Conservation (phyloP, 2,797 vertebrate species). For the Thripadectes ignobilis region DNA sequence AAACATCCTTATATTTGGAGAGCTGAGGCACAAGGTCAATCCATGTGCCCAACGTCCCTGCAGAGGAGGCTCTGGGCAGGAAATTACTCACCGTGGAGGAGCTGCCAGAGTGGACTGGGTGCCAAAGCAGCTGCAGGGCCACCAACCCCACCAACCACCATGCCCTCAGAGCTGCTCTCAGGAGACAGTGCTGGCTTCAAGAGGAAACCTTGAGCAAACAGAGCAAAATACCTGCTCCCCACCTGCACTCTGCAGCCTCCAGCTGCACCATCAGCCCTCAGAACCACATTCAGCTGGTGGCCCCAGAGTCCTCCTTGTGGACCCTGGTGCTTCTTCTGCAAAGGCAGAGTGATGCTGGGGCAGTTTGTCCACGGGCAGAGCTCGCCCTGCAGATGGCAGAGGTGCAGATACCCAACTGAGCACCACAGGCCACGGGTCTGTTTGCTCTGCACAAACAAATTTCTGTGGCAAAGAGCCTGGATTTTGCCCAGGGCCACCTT, state of each 20-base stretch:
- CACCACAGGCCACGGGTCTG: rapidly evolving
- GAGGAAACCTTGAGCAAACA: not conserved
- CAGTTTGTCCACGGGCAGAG: not conserved
- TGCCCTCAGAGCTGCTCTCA: not conserved
- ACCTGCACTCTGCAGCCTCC: not conserved
- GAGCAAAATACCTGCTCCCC: not conserved
- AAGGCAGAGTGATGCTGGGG: not conserved
- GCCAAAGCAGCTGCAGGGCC: not conserved
- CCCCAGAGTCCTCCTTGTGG: not conserved
- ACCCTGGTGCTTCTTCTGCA: not conserved
- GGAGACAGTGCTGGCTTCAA: not conserved
- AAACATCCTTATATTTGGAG: not conserved
- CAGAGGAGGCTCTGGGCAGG: not conserved
- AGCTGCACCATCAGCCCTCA: not conserved
- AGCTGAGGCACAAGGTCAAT: not conserved
- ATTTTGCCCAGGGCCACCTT: not conserved
- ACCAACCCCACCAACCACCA: not conserved
- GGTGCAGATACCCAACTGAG: not conserved
- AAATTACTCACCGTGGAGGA: not conserved
- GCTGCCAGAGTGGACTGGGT: not conserved
- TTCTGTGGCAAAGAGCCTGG: not conserved
- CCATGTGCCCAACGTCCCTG: not conserved
- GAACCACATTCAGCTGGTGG: not conserved
- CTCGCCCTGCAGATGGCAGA: rapidly evolving
- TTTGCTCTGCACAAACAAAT: not conserved